Conservation (phyloP, 23 tunicate species). For the Corella eumyota region DNA sequence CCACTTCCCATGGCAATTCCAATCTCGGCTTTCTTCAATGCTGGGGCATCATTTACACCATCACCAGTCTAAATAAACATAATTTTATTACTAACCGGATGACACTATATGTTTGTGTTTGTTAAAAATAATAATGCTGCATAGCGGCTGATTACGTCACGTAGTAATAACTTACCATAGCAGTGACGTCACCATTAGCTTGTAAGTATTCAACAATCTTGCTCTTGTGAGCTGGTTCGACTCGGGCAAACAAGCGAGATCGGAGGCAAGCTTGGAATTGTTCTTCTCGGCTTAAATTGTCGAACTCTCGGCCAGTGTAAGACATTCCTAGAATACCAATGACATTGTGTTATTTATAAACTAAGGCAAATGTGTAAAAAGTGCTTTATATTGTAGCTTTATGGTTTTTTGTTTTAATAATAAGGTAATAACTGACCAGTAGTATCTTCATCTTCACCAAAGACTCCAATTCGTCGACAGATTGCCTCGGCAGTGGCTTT, state of each 20-base stretch:
- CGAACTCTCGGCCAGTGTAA: slow-evolving; percentile 98
- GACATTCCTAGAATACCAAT: slow-evolving; percentile 39
- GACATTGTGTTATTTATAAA: too few relatives aligned
- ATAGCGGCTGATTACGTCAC: too few relatives aligned
- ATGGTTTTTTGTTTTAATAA: too few relatives aligned
- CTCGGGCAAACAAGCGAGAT: slow-evolving; percentile 93
- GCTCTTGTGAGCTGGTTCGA: slow-evolving; percentile 99
- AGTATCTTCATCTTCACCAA: slow-evolving; percentile 88
- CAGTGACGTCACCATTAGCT: slow-evolving; percentile 95
- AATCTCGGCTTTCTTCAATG: slow-evolving; percentile 98
- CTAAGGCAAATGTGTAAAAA: too few relatives aligned
- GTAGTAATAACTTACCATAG: too few relatives aligned
- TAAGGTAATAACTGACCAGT: slow-evolving; percentile 56
- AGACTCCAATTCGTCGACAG: slow-evolving; percentile 95
- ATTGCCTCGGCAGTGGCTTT: slow-evolving; percentile 99
- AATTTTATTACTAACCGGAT: too few relatives aligned
- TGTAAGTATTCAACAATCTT: slow-evolving; percentile 96
- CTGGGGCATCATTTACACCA: slow-evolving; percentile 99
- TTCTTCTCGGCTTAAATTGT: slow-evolving; percentile 54
- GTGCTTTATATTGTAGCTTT: too few relatives aligned
- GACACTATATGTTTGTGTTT: too few relatives aligned
- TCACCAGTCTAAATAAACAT: slow-evolving; percentile 96
- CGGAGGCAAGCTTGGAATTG: slow-evolving; percentile 85
- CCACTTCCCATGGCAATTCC: slow-evolving; percentile 99
- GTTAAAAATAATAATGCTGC: too few relatives aligned